Base-by-base conservation (phyloP, 1,140 invertebrate genomes). In the Cryptotermes secundus region DNA sequence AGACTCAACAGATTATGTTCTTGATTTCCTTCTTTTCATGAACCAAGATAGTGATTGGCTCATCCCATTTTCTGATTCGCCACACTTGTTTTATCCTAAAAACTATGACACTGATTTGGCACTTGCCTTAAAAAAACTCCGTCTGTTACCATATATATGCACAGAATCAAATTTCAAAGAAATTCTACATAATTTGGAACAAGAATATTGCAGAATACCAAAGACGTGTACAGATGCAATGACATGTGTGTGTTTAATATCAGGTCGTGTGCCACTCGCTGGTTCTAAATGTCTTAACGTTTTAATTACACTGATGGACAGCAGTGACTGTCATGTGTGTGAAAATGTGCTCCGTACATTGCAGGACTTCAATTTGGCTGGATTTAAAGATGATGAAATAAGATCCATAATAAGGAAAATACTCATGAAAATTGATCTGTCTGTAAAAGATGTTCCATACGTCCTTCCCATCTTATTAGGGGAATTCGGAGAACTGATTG, bases 111-210 rank as follows among this genome's bases (percentile, higher is more conserved):
- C 31, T 81, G 42, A 42, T 53, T 42, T 80, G 34, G 1, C 38
- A 4, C 26, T 84, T 34, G 45, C 34, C 26, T 19, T 35, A 35
- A 84, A 84, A 79, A 81, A 82, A 31, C 34, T 84, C 22, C 36
- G n/a, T 34, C 34, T 84, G 16, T 34, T 84, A 36, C 49, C 84
- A 12, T 82, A 81, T 7, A 26, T 84, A 53, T 82, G 79, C 59
- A 53, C 35, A 26, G 80, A 84, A 16, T 36, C 82, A 59, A 84
- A 82, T 84, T 81, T 82, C 34, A 84, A 82, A 53, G 35, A 42
- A 19, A 35, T 82, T 59, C 65, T 84, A 82, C 24, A 59, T 22
- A 34, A 6, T 24, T 59, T 84, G 38, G 36, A 82, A 26, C 26
- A 79, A 80, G 19, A 42, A 31, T 59, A 82, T 22, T 82, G 79